These are phyloP conservation scores for Arremon aurantiirostris DNA, from an alignment of 2,797 vertebrate species.

Conservation along the genomic window DNA sequence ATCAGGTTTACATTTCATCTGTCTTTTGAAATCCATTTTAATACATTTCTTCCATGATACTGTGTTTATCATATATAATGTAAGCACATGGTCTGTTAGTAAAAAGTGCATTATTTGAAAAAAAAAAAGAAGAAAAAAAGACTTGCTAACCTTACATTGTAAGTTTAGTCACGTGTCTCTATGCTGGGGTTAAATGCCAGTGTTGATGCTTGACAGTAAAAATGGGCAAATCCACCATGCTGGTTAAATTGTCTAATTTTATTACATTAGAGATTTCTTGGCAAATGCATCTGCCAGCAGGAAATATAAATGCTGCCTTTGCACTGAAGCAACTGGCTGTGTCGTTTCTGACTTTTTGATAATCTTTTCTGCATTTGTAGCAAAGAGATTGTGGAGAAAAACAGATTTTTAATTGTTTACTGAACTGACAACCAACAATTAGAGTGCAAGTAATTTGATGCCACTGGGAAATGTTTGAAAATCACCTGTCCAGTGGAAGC, in stretches of 20 bases:
- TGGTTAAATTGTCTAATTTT: slow-evolving; percentile 82
- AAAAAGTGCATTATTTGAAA: slow-evolving; percentile 31
- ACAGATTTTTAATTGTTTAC: slow-evolving; percentile 69
- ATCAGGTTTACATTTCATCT: slow-evolving; percentile 61
- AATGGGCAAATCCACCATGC: slow-evolving; percentile 76
- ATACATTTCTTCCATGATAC: slow-evolving; percentile 11
- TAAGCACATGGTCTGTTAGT: neutral
- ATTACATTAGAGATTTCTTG: slow-evolving; percentile 79
- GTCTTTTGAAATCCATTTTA: slow-evolving; percentile 57
- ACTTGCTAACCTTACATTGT: slow-evolving; percentile 65
- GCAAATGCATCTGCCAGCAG: slow-evolving; percentile 78
- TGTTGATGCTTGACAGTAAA: slow-evolving; percentile 76
- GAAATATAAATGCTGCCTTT: slow-evolving; percentile 75
- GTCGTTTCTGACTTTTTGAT: slow-evolving; percentile 65
- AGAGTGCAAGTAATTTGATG: slow-evolving; percentile 21
- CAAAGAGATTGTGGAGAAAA: slow-evolving; percentile 52
- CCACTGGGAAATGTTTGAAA: slow-evolving; percentile 26
- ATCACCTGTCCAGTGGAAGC: slow-evolving; percentile 33
- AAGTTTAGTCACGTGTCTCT: slow-evolving; percentile 71
- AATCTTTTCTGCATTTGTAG: slow-evolving; percentile 62
- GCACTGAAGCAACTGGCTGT: slow-evolving; percentile 58
- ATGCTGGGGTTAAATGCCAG: slow-evolving; percentile 72
- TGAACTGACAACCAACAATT: slow-evolving; percentile 60
- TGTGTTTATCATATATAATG: slow-evolving; percentile 1
- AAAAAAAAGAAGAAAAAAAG: neutral